Conservation (phyloP, 2,113 vertebrate species). For the Cynopterus brachyotis region DNA sequence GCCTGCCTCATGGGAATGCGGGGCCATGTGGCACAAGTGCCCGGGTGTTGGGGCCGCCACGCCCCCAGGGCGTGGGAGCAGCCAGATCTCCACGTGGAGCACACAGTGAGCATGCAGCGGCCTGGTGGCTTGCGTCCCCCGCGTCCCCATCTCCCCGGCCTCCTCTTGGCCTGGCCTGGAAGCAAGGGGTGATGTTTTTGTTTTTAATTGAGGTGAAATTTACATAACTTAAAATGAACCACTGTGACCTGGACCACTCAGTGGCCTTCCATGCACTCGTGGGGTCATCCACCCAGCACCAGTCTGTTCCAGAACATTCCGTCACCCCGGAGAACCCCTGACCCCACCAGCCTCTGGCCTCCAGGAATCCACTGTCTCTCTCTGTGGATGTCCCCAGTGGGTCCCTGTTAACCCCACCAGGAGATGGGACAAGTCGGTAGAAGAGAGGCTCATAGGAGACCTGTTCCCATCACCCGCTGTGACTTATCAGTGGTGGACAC, state of each 20-base stretch:
- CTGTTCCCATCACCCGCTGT: background rate
- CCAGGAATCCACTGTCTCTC: background rate
- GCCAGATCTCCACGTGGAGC: background rate
- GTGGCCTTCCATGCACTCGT: background rate
- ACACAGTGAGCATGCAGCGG: rapidly evolving
- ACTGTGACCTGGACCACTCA: background rate
- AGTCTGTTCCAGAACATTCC: background rate
- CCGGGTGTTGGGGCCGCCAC: background rate
- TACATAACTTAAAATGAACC: background rate
- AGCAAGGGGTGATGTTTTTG: background rate
- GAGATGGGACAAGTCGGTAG: background rate
- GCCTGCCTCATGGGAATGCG: too few relatives aligned
- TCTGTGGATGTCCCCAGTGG: rapidly evolving
- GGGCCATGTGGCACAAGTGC: too few relatives aligned
- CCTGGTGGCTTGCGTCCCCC: rapidly evolving
- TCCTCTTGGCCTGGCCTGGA: rapidly evolving
- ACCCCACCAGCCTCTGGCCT: background rate
- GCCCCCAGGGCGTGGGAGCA: background rate
- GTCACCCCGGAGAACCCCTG: background rate
- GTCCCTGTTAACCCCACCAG: background rate
- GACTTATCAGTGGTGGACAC: background rate
- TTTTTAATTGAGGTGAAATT: background rate
- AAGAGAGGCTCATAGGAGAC: background rate
- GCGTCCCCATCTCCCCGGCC: rapidly evolving
- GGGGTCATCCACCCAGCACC: too few relatives aligned